Percentiles rank a stretch among this genome's conserved stretches.
Conservation (phyloP, 2,888 invertebrate species). For the Plagodis pulveraria region DNA sequence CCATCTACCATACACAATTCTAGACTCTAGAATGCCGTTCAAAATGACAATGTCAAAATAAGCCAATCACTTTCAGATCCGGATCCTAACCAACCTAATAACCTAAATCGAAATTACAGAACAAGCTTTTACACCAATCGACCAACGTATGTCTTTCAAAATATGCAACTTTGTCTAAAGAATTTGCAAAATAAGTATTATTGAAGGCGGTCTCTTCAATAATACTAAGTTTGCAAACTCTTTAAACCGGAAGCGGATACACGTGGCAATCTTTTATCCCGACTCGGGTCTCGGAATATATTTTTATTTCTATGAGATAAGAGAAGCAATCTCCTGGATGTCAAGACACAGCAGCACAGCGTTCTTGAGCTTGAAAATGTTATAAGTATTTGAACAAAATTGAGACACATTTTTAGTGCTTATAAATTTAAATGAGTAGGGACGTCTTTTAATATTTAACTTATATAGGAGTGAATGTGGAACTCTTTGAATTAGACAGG, state of each 20-base stretch:
- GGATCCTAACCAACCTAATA: neutral
- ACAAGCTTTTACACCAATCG: neutral
- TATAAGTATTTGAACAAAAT: constrained; percentile 2
- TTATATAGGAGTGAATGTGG: no score
- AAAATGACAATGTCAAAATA: no score
- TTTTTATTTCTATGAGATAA: constrained; percentile 68
- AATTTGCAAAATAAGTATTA: constrained; percentile 17
- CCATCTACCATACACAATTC: no score
- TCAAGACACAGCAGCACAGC: constrained; percentile 9
- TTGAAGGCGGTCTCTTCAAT: constrained; percentile 6
- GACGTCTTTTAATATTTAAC: no score
- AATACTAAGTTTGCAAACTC: constrained; percentile 19
- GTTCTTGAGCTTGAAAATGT: constrained; percentile 29
- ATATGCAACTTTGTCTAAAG: no score
- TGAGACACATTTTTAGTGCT: no score
- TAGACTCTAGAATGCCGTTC: no score
- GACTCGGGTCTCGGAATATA: constrained; percentile 51
- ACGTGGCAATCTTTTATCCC: constrained; percentile 38
- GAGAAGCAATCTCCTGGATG: constrained; percentile 58
- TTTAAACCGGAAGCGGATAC: constrained; percentile 38
- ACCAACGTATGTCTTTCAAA: no score
- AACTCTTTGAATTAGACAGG: no score
- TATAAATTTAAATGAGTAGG: no score
- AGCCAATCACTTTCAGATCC: no score
- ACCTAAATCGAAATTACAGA: neutral